Conservation (phyloP, 2,113 vertebrate species). For the Azemiops feae region DNA sequence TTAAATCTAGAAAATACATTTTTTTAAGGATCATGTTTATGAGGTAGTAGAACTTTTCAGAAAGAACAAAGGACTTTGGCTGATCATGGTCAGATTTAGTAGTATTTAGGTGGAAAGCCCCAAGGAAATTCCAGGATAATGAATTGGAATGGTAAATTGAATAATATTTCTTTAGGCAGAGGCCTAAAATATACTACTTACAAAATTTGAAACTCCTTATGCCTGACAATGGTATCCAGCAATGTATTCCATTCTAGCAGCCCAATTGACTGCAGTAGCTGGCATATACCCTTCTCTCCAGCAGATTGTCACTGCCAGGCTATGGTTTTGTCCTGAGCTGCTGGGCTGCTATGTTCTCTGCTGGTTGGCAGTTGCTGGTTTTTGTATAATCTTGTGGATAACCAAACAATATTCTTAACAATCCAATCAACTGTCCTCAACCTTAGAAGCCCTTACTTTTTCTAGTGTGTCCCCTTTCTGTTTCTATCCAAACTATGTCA, state of each 20-base stretch:
- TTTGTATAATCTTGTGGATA: not conserved
- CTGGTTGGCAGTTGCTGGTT: not conserved
- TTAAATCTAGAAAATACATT: not conserved
- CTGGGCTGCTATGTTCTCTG: not conserved
- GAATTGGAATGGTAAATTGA: not conserved
- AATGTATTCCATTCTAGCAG: not conserved
- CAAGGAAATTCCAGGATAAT: not conserved
- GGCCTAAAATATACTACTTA: not conserved
- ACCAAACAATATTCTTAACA: not conserved
- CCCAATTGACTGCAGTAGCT: not conserved
- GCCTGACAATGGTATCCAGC: not conserved
- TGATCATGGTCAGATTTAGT: not conserved
- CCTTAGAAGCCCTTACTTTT: not conserved
- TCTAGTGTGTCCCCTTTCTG: not conserved
- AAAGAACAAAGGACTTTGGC: not conserved
- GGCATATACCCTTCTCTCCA: not conserved
- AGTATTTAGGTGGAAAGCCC: not conserved
- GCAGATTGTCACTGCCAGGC: not conserved
- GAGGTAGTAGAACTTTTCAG: slow-evolving; percentile 4
- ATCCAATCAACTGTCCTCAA: not conserved
- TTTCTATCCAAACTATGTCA: not conserved
- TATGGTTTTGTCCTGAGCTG: not conserved
- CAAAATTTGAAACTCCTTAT: not conserved
- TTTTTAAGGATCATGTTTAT: not conserved
- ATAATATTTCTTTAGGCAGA: not conserved